phyloP scores from a whole-genome alignment of 2,888 invertebrate species.

The Drosophila bunnanda region DNA sequence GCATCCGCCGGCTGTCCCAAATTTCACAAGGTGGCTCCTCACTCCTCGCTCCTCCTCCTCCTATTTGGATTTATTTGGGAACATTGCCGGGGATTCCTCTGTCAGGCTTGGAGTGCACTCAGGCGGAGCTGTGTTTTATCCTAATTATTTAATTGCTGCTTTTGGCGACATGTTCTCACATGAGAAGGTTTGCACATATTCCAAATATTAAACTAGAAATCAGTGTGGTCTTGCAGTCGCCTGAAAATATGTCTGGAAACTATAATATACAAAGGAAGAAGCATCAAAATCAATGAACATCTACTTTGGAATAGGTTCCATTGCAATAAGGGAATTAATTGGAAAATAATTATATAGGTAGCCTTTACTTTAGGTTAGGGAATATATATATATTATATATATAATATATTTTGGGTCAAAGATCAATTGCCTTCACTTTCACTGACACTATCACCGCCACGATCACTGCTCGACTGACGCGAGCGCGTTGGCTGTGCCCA shows the following conservation, averaged over 20 bases:
- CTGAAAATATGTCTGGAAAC: not conserved
- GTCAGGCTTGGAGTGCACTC: slow-evolving; percentile 5
- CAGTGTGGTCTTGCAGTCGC: not conserved
- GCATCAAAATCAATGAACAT: no score
- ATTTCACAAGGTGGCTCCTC: not conserved
- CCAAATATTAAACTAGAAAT: not conserved
- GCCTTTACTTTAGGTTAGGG: no score
- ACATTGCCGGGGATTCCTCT: not conserved
- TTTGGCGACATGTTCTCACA: not conserved
- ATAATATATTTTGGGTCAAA: no score
- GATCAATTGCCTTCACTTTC: no score
- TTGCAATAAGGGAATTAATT: no score
- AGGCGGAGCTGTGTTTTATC: not conserved
- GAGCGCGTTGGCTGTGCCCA: no score
- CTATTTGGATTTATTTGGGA: slow-evolving; percentile 13
- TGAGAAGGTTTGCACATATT: not conserved
- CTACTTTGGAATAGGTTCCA: no score
- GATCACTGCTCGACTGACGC: no score
- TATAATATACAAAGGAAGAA: no score
- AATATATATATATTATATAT: no score
- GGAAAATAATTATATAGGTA: no score
- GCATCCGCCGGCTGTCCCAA: slow-evolving; percentile 9
- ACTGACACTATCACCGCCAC: no score
- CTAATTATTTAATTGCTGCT: slow-evolving; percentile 3
- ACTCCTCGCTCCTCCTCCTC: not conserved